Evolutionary conservation across 1,140 invertebrate species (phyloP).

Genomic region (Drosophila miranda): DNA sequence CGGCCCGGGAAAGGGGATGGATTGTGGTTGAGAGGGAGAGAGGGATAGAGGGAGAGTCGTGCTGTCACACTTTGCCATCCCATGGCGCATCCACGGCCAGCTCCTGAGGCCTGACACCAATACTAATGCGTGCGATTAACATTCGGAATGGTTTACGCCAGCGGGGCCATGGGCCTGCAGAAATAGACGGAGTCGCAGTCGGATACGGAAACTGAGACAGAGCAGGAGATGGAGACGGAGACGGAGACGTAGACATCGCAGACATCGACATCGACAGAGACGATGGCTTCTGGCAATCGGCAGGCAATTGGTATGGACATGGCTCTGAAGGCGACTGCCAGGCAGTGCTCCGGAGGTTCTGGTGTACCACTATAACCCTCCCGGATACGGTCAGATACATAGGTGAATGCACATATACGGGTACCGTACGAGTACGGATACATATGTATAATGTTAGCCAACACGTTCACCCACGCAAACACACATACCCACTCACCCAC

Average conservation of each 20-base stretch:
- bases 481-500: constrained; percentile 10
- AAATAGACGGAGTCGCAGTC: constrained; percentile 1
- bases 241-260: not conserved
- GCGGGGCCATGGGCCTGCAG: constrained; percentile 13
- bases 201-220: constrained; percentile 5
- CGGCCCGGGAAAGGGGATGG: not conserved
- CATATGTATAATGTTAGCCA: constrained; percentile 15
- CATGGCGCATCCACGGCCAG: constrained; percentile 41
- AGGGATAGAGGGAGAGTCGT: not conserved
- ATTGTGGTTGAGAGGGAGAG: too few species aligned
- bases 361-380: not conserved
- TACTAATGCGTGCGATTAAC: constrained; percentile 79
- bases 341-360: not conserved
- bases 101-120: constrained; percentile 71
- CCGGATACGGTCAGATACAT: constrained; percentile 25
- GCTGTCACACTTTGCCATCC: constrained; percentile 40
- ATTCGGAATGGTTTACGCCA: constrained; percentile 55
- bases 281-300: constrained; percentile 27
- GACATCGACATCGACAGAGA: not conserved
- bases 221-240: constrained; percentile 7
- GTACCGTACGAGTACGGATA: constrained; percentile 2
- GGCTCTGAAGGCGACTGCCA: not conserved
- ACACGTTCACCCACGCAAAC: constrained; percentile 4
- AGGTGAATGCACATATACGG: constrained; percentile 17
- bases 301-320: constrained; percentile 35